These are phyloP conservation scores for Rhinichthys klamathensis DNA, from an alignment of 2,113 vertebrate genomes.

Conservation along the genomic window DNA sequence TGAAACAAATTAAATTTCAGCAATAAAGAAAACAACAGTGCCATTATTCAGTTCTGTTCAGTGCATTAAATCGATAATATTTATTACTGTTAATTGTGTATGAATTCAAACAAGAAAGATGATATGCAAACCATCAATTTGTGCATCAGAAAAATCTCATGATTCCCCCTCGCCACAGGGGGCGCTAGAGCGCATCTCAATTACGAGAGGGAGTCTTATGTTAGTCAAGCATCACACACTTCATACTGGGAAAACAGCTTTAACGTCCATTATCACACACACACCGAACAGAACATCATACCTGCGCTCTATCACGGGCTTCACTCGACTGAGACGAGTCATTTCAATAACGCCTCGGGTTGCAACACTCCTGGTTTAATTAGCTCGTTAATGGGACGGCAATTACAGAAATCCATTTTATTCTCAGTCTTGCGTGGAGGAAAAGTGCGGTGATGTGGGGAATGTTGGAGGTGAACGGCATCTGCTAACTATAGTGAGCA, in stretches of 20 bases:
- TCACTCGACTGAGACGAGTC: conserved; percentile 75
- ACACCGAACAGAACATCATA: conserved; percentile 16
- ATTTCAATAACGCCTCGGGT: conserved; percentile 74
- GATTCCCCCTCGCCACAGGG: too few relatives aligned
- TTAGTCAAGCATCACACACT: neutral
- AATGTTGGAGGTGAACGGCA: conserved; percentile 52
- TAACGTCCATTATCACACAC: neutral
- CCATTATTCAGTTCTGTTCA: too few relatives aligned
- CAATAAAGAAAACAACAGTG: too few relatives aligned
- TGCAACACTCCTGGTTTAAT: conserved; percentile 73
- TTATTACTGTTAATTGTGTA: too few relatives aligned
- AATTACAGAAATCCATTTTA: conserved; percentile 65
- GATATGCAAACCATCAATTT: too few relatives aligned
- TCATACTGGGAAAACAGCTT: neutral
- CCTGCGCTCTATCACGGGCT: conserved; percentile 70
- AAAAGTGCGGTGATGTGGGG: conserved; percentile 60
- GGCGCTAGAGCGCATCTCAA: neutral
- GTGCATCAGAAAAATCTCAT: neutral
- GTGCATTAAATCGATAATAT: too few relatives aligned
- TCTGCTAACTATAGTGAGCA: neutral
- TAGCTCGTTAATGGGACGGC: conserved; percentile 72
- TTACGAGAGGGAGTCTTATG: neutral
- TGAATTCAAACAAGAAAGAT: too few relatives aligned
- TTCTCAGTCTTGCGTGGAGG: neutral
- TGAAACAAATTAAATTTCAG: too few relatives aligned